Base-by-base conservation (phyloP, 2,888 invertebrate genomes). In the Hypomecis atomaria region DNA sequence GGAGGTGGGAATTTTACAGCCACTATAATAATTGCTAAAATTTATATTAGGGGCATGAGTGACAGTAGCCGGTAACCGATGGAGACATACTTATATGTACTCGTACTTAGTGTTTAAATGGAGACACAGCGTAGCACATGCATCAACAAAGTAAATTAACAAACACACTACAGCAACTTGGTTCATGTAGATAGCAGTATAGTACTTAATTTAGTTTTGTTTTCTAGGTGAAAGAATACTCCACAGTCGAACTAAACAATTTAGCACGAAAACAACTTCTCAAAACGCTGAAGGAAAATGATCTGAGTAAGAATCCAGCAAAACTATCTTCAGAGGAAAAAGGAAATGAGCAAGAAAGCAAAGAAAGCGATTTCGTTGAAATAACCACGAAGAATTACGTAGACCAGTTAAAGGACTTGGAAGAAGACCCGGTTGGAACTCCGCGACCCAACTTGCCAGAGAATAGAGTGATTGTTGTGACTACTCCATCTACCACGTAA, bases 361-460 rank as follows among this genome's bases (percentile, higher is more conserved):
- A 53, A 40, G 65, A 69, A 47, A 63, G 70, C 10, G 67, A 71
- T 5, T 36, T n/a, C 6, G 36, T 8, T 38, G 60, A 67, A 54
- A 59, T 75, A 1, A 79, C 83, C 0, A 85, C 85, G 0, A 89
- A 81, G 58, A 87, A 72, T 56, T 71, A 81, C 53, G 65, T 83
- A 0, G 86, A 88, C 0, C 74, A 76, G 47, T 72, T 92, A 0
- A 89, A 78, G 60, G 88, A 88, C 23, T 76, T 92, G 43, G 92
- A 92, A 71, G 90, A 91, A 71, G 90, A 91, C 0, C 87, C 89
- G 0, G 80, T 89, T 5, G 90, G 89, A 0, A 89, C 89, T 2
- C 88, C 90, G 0, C 71, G 71, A 10, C 80, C 86, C 0, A 79
- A 90, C 65, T 60, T 71, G 13, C 83, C 87, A 4, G 86, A 90